Evolutionary conservation across 2,888 invertebrate genomes (phyloP).

Genomic region (Eucriotettix oculatus): DNA sequence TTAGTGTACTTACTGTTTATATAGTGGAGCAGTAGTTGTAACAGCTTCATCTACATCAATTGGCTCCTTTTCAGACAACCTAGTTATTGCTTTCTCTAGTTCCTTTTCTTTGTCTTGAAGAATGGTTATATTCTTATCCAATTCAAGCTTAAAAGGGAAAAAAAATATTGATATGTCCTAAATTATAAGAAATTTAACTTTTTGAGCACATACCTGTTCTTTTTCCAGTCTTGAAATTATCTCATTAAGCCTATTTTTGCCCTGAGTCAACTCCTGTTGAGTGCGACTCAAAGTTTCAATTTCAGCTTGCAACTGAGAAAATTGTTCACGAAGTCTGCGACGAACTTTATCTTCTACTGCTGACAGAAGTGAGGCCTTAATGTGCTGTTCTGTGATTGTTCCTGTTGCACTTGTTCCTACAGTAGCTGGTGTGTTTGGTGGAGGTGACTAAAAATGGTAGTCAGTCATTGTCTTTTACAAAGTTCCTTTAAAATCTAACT

Average conservation of each 20-base stretch:
- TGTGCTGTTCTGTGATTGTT: constrained; percentile 90
- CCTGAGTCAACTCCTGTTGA: constrained; percentile 70
- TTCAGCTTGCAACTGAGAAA: constrained; percentile 82
- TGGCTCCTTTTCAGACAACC: constrained; percentile 58
- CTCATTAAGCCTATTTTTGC: constrained; percentile 63
- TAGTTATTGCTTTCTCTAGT: constrained; percentile 60
- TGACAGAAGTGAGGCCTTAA: constrained; percentile 80
- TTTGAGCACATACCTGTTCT: constrained; percentile 35
- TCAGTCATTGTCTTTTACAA: background rate
- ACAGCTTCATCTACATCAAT: constrained; percentile 94
- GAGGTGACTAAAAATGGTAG: constrained; percentile 1
- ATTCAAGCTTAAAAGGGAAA: constrained; percentile 39
- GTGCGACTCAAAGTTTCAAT: constrained; percentile 75
- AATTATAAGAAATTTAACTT: constrained; percentile 6
- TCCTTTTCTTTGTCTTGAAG: constrained; percentile 79
- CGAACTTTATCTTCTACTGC: constrained; percentile 91
- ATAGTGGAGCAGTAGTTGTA: constrained; percentile 86
- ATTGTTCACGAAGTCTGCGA: constrained; percentile 72
- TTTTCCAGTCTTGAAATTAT: constrained; percentile 60
- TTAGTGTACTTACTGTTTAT: constrained; percentile 59
- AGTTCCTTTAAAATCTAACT: background rate
- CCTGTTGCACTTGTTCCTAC: constrained; percentile 33
- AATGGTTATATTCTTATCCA: constrained; percentile 68
- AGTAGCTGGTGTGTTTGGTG: background rate
- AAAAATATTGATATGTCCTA: background rate